Base-by-base conservation (phyloP, 2,113 vertebrate genomes). In the rabbit (Oryctolagus cuniculus) region DNA sequence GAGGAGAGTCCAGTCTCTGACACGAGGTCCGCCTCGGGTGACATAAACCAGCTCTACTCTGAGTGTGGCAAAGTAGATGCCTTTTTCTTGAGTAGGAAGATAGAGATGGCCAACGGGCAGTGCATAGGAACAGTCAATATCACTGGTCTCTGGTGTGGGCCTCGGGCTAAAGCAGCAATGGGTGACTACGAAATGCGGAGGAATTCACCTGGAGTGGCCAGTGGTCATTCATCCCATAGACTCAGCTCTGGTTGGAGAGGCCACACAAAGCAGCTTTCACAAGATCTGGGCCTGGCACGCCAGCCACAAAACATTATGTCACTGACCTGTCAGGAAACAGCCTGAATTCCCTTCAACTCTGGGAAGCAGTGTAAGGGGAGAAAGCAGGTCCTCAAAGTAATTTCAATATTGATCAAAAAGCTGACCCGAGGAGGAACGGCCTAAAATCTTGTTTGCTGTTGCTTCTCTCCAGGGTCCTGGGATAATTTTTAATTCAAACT, bases 401-500 rank as follows among this genome's bases (percentile, higher is more conserved):
- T 88, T 98, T 98, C 97, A 95, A 87, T 96, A 92, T 96, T 96
- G 97, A 98, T 93, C 90, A 95, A 97, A 97, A 98, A 96, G 96
- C 90, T 98, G 98, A 97, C 97, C 97, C 97, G 94, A 96, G 90
- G 95, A 97, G 97, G 95, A 98, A 97, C 97, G 10, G 95, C 93
- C 95, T 96, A 63, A 97, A 98, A 97, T 97, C 97, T 96, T 98
- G 96, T 98, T 98, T 97, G 98, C 97, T 98, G 96, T 93, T 97
- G 95, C 93, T 97, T 96, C 95, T 98, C 98, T 98, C 98, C 73
- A 97, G 97, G 95, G 98, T 97, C 96, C 95, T 97, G 80, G 96
- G 94, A 97, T 98, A 97, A 98, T 98, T 98, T 98, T 98, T 98
- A 98, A 98, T 98, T 98, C 97, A 98, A 98, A 98, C 98, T 98